Conservation (phyloP, 2,797 vertebrate species). For the Pangasius djambal region DNA sequence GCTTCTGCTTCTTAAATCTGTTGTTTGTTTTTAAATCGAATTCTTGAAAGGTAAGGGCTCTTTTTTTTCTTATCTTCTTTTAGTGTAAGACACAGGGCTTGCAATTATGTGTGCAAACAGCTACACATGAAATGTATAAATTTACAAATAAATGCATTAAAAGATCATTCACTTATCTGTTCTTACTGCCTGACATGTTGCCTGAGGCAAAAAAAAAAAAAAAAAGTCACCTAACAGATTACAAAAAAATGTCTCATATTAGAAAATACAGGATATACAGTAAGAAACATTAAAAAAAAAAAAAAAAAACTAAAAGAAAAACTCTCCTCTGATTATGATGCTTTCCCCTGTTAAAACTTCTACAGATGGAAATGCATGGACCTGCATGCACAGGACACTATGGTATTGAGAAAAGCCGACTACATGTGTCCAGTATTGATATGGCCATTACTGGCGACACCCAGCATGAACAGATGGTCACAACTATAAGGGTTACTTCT, state of each 20-base stretch:
- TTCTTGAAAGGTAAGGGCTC: neutral
- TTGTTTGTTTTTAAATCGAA: neutral
- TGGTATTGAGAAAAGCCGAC: neutral
- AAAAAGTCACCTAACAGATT: neutral
- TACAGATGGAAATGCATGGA: neutral
- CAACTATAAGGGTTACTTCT: neutral
- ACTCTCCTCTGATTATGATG: neutral
- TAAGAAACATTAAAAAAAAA: neutral
- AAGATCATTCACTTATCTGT: neutral
- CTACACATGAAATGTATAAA: neutral
- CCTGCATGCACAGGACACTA: neutral
- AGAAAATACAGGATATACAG: neutral
- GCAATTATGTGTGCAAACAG: neutral
- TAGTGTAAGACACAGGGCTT: no score
- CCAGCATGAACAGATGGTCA: neutral
- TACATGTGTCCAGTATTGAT: neutral
- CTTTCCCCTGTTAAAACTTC: neutral
- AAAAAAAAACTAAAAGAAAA: neutral
- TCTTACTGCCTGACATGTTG: neutral
- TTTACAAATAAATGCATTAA: neutral
- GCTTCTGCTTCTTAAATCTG: neutral
- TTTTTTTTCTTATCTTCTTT: neutral
- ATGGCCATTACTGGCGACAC: neutral
- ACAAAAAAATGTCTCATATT: neutral
- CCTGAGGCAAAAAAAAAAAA: neutral